Base-by-base conservation (phyloP, 2,888 invertebrate genomes). In the Escarpia spicata region DNA sequence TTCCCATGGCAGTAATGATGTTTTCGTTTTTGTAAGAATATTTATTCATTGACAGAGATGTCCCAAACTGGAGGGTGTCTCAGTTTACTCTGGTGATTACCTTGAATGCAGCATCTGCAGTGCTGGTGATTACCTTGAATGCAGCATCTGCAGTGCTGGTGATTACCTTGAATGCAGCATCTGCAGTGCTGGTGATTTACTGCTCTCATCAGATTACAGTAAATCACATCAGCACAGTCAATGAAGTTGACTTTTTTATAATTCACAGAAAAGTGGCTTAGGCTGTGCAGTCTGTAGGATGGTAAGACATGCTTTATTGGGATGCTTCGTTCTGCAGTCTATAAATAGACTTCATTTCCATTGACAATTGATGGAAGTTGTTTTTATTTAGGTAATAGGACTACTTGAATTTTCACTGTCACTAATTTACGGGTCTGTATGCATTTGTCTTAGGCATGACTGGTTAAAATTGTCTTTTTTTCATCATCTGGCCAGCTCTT, bases 161-260 rank as follows among this genome's bases (percentile, higher is more conserved):
- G 75, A 75, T 75, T 75, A n/a, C n/a, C n/a, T n/a, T n/a, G n/a
- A n/a, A n/a, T 52, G 52, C 8, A 52, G 19, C 75, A 26, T 15
- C 75, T 3, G 19, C 75, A 26, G 75, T 75, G 26, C n/a, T n/a
- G 19, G 75, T 75, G 75, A 75, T 75, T 75, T 19, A 75, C 75
- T 75, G 75, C 19, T 19, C 75, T 75, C 75, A 75, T 75, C 75
- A 75, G 75, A 75, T 75, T 75, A 75, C 75, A 75, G 75, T 75
- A 75, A 75, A 75, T 75, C 75, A 75, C 75, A 75, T 75, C 19
- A 75, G 26, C 1, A 19, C 26, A 75, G 75, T 75, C 75, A 75
- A 26, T 26, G 75, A 75, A 12, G 75, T 75, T 15, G 19, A 26
- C 26, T 75, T 75, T 75, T 75, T 75, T 75, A 26, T 26, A 75